These are phyloP conservation scores for Coregonus sp. DNA, from an alignment of 2,797 vertebrate species.

Conservation along the genomic window DNA sequence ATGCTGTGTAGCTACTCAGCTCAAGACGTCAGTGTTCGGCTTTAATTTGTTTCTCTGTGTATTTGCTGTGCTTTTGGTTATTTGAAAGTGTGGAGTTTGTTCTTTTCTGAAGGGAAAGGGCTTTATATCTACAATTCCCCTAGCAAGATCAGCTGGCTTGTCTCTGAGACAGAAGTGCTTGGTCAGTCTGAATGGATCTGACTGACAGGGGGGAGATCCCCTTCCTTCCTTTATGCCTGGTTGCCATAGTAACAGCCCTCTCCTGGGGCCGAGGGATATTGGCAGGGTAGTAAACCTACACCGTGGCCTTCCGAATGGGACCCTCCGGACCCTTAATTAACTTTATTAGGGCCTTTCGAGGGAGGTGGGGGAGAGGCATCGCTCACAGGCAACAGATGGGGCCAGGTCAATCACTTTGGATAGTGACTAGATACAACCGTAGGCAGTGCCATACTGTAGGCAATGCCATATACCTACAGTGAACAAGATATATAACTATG, in stretches of 20 bases:
- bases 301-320: conserved; percentile 34
- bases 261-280: conserved; percentile 29
- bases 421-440: no score
- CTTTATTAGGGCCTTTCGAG: conserved; percentile 43
- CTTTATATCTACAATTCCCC: not conserved
- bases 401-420: not conserved
- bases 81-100: not conserved
- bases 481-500: not conserved
- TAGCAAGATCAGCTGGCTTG: not conserved
- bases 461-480: not conserved
- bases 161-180: not conserved
- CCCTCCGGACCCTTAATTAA: conserved; percentile 45
- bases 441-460: not conserved
- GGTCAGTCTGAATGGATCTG: conserved; percentile 35
- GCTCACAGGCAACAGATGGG: not conserved
- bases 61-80: not conserved
- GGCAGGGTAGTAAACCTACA: conserved; percentile 45
- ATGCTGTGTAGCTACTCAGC: no score
- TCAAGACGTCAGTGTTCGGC: not conserved
- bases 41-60: not conserved
- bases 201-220: conserved; percentile 42
- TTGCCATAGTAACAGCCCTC: conserved; percentile 57
- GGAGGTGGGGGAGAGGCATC: conserved; percentile 5
- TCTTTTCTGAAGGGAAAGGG: not conserved
- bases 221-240: conserved; percentile 11